Conservation (phyloP, 1,140 invertebrate genomes). For the Aphis gossypii region DNA sequence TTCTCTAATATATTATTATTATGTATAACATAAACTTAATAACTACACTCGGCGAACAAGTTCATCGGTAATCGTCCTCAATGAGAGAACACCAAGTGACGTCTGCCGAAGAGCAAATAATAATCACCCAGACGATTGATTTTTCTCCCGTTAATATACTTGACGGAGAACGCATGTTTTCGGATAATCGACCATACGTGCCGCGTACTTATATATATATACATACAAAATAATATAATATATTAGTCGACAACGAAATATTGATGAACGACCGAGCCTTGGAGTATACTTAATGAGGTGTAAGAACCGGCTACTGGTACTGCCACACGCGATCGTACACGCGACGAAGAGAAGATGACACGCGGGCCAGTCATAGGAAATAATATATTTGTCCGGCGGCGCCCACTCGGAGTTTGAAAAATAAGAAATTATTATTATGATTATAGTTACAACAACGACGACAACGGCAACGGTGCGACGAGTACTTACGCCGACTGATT, state of each 20-base stretch:
- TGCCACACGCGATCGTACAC: background rate
- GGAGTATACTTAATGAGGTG: background rate
- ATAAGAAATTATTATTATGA: constrained; percentile 1
- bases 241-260: constrained; percentile 18
- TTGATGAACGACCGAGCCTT: constrained; percentile 6
- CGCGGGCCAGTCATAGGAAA: background rate
- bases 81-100: background rate
- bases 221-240: background rate
- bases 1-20: background rate
- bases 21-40: background rate
- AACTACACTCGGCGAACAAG: background rate
- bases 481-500: background rate
- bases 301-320: constrained; percentile 22
- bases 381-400: constrained; percentile 20
- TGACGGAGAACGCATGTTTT: background rate
- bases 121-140: constrained; percentile 24
- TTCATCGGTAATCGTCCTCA: background rate
- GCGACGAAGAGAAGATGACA: background rate
- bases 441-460: background rate
- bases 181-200: background rate
- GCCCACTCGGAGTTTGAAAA: constrained; percentile 4
- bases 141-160: background rate
- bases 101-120: background rate
- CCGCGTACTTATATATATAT: background rate
- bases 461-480: too few relatives aligned